Percentiles rank a stretch among this genome's conserved stretches.
These are phyloP conservation scores for Caranx melampygus DNA, from an alignment of 2,113 vertebrate genomes.

Conservation along the genomic window DNA sequence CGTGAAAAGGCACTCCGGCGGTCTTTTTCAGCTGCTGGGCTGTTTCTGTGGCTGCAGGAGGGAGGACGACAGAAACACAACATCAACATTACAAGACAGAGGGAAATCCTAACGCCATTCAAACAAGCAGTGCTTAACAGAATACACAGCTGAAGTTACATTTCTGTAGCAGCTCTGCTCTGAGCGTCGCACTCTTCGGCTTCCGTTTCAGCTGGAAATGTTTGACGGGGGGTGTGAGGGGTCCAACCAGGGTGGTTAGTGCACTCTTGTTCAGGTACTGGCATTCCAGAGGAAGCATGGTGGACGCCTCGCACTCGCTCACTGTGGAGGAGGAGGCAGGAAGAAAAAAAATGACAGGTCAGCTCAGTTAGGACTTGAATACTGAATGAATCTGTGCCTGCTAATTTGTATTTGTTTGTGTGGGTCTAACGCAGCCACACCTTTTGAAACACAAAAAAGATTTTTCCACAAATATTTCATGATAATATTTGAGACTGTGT, in stretches of 20 bases:
- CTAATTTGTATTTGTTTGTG: too few species aligned
- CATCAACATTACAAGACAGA: not conserved
- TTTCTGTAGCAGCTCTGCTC: constrained; percentile 97
- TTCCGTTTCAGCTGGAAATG: constrained; percentile 98
- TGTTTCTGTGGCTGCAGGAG: constrained; percentile 90
- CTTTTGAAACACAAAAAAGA: too few species aligned
- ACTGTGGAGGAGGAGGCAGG: constrained; percentile 79
- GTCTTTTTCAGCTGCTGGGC: constrained; percentile 98
- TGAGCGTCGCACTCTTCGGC: constrained; percentile 96
- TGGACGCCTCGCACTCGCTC: constrained; percentile 93
- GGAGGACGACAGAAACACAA: not conserved
- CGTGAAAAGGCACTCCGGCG: constrained; percentile 95
- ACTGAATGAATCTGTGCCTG: too few species aligned
- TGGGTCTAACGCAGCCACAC: too few species aligned
- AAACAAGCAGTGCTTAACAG: too few species aligned
- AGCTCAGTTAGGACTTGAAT: too few species aligned
- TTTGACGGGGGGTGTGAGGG: constrained; percentile 95
- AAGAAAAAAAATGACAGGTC: too few species aligned
- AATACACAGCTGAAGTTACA: constrained; percentile 78
- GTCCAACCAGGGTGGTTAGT: constrained; percentile 94
- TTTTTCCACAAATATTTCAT: too few species aligned
- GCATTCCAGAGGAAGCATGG: constrained; percentile 97
- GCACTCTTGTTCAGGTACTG: constrained; percentile 98
- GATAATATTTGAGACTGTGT: too few species aligned
- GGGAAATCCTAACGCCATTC: not conserved